Percentiles rank a stretch among this genome's conserved stretches.
phyloP scores from a whole-genome alignment of 2,797 vertebrate species.

The Xiphorhynchus erythropygius region DNA sequence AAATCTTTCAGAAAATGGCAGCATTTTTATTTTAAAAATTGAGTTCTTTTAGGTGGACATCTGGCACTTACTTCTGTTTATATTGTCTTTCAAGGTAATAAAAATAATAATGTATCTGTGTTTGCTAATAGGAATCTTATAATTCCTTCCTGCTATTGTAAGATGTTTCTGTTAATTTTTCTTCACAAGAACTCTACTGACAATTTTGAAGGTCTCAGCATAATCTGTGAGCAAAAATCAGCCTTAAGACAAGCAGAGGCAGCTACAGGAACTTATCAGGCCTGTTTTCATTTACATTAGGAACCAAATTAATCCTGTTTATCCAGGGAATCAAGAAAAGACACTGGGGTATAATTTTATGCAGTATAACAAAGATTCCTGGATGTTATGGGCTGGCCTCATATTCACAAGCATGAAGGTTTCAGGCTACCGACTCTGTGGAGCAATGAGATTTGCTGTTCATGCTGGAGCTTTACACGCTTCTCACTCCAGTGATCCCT shows the following conservation, averaged over 20 bases:
- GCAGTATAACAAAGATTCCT: neutral
- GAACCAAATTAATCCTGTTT: neutral
- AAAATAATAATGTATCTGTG: neutral
- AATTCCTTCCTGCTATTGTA: constrained; percentile 30
- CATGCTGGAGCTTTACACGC: neutral
- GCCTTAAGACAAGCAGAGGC: neutral
- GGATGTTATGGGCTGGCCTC: neutral
- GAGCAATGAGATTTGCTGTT: neutral
- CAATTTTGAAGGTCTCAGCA: neutral
- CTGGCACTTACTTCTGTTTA: neutral
- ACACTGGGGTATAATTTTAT: neutral
- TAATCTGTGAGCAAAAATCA: neutral
- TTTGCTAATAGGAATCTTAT: constrained; percentile 10
- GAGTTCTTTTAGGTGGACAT: neutral
- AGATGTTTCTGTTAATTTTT: neutral
- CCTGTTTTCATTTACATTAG: neutral
- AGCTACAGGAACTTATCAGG: neutral
- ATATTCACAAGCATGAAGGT: neutral
- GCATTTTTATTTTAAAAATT: neutral
- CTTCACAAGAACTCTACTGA: neutral
- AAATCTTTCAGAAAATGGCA: neutral
- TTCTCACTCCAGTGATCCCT: neutral
- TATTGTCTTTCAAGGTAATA: neutral
- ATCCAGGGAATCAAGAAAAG: neutral
- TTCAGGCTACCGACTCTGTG: neutral